phyloP scores from a whole-genome alignment of 2,113 vertebrate genomes.

The Pan paniscus region DNA sequence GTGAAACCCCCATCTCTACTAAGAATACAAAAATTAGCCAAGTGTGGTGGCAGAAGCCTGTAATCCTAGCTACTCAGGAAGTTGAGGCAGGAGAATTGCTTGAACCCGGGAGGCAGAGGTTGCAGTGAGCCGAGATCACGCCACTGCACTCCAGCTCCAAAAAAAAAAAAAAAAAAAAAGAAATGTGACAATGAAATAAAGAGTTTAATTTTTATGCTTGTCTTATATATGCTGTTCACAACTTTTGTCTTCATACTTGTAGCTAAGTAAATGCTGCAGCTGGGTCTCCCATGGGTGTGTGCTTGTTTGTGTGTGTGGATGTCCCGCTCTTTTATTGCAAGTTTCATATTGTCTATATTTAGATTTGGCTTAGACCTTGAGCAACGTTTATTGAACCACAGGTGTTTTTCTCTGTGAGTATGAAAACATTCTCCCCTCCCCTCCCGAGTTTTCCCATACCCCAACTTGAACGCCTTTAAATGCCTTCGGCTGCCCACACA shows the following conservation, averaged over 20 bases:
- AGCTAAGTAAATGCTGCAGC: not conserved
- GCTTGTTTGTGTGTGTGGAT: not conserved
- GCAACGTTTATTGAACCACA: not conserved
- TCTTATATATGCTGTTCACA: not conserved
- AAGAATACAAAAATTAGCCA: too few species aligned
- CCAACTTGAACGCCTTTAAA: not conserved
- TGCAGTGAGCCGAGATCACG: too few species aligned
- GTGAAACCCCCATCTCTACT: too few species aligned
- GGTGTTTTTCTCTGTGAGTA: not conserved
- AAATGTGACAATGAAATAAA: slow-evolving; percentile 25
- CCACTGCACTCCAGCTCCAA: too few species aligned
- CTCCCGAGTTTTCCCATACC: fast-evolving
- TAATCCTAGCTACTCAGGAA: too few species aligned
- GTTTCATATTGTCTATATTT: not conserved
- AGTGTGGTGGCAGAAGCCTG: too few species aligned
- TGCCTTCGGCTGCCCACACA: not conserved
- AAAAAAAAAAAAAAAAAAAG: too few species aligned
- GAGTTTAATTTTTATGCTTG: not conserved
- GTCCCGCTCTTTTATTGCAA: not conserved
- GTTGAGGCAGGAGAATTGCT: too few species aligned
- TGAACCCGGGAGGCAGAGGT: too few species aligned
- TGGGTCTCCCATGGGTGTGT: not conserved
- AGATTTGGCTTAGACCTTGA: not conserved
- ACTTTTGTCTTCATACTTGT: not conserved
- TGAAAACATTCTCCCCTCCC: fast-evolving